Evolutionary conservation across 2,888 invertebrate genomes (phyloP).

Genomic region (Papilio elwesi): DNA sequence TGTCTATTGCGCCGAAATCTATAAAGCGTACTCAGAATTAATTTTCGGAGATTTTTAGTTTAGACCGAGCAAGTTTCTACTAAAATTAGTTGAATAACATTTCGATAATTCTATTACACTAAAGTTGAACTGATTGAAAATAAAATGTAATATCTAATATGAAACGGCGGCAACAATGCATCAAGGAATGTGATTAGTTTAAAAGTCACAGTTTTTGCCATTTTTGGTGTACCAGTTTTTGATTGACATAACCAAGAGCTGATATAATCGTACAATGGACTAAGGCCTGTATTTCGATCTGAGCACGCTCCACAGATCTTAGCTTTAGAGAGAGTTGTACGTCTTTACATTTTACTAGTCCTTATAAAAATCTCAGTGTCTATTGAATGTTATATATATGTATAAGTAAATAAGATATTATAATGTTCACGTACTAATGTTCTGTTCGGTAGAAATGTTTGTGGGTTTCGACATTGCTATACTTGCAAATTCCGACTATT

Average conservation of each 20-base stretch:
- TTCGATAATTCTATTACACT: too few species aligned
- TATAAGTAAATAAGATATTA: slow-evolving; percentile 68
- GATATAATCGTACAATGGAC: too few species aligned
- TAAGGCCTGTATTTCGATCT: neutral
- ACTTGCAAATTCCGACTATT: slow-evolving; percentile 46
- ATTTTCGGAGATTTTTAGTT: neutral
- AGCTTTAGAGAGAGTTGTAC: slow-evolving; percentile 13
- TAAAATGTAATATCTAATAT: too few species aligned
- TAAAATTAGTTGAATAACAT: too few species aligned
- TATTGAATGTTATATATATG: slow-evolving; percentile 83
- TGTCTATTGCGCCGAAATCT: neutral
- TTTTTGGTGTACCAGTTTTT: too few species aligned
- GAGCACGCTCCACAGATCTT: neutral
- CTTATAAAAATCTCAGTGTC: slow-evolving; percentile 76
- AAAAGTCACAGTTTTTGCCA: too few species aligned
- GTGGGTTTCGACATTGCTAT: slow-evolving; percentile 81
- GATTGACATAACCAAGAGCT: too few species aligned
- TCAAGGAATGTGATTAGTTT: too few species aligned
- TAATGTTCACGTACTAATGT: slow-evolving; percentile 68
- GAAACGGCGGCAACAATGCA: too few species aligned
- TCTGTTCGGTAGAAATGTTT: slow-evolving; percentile 69
- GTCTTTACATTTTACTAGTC: slow-evolving; percentile 52
- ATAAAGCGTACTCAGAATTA: neutral
- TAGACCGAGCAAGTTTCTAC: too few species aligned
- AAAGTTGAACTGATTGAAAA: too few species aligned